Evolutionary conservation across 2,797 vertebrate species (phyloP).

Genomic region (Macropus fuliginosus): DNA sequence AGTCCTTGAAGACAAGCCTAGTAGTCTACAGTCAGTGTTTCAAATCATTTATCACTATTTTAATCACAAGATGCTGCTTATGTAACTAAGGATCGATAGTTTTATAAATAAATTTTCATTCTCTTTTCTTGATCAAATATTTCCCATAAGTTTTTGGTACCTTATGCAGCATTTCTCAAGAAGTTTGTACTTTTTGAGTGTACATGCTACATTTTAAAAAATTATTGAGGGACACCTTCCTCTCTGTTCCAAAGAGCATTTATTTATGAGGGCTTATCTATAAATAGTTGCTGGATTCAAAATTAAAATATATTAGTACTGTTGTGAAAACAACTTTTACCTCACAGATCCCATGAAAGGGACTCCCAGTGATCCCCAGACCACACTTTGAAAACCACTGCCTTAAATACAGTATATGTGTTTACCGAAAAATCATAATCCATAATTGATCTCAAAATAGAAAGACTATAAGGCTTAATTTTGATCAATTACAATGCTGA

Average conservation of each 20-base stretch:
- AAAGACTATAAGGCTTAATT: conserved; percentile 15
- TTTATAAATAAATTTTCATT: background rate
- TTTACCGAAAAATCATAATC: conserved; percentile 19
- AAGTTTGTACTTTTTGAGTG: background rate
- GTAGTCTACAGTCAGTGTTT: background rate
- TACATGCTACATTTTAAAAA: background rate
- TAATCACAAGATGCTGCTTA: background rate
- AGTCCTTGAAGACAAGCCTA: background rate
- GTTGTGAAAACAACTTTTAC: background rate
- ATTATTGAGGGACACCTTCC: background rate
- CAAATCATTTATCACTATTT: background rate
- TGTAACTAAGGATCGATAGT: background rate
- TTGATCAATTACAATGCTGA: background rate
- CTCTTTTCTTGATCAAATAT: background rate
- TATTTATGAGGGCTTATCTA: background rate
- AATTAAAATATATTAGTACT: background rate
- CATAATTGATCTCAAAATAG: conserved; percentile 44
- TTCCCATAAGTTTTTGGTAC: background rate
- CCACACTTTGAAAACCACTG: background rate
- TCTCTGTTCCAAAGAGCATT: background rate
- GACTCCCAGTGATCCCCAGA: background rate
- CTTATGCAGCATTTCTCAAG: background rate
- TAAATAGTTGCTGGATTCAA: background rate
- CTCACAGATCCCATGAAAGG: background rate
- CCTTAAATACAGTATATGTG: background rate